These are phyloP conservation scores for Phymanthus crucifer DNA, from an alignment of 92 coral and sea anemone genomes.

Conservation along the genomic window DNA sequence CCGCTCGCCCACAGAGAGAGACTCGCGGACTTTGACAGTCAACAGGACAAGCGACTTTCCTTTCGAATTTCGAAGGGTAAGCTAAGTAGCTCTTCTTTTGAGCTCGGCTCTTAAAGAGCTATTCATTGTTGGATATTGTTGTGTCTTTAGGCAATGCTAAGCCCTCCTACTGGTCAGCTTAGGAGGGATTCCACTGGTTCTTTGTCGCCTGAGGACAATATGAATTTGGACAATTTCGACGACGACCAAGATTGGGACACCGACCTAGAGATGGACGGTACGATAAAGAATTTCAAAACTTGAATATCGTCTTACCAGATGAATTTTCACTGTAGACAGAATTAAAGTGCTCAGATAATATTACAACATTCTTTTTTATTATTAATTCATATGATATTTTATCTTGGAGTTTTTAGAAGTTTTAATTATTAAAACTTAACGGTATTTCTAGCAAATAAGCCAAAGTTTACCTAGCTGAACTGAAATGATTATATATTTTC, in stretches of 20 bases:
- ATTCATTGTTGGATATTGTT: not conserved
- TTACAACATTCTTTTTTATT: not conserved
- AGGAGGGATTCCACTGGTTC: constrained; percentile 75
- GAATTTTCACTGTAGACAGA: not conserved
- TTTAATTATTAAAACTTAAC: not conserved
- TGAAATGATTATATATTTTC: not conserved
- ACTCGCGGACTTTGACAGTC: constrained; percentile 68
- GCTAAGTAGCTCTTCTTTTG: not conserved
- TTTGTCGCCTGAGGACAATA: constrained; percentile 58
- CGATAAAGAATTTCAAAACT: not conserved
- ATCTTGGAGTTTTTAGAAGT: not conserved
- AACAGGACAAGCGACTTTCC: constrained; percentile 80
- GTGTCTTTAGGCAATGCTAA: constrained; percentile 61
- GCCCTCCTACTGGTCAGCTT: constrained; percentile 80
- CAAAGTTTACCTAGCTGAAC: too few relatives aligned
- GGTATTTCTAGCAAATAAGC: not conserved
- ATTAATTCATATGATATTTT: not conserved
- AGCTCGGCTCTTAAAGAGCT: not conserved
- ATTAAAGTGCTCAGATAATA: not conserved
- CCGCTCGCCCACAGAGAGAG: constrained; percentile 93
- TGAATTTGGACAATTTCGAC: constrained; percentile 39
- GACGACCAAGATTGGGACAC: constrained; percentile 98
- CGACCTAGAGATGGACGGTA: constrained; percentile 95
- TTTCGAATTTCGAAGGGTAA: constrained; percentile 79
- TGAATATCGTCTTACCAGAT: constrained; percentile 2